A percentile compares a stretch with the other conserved stretches of the same genome.
phyloP scores from a whole-genome alignment of 1,140 invertebrate species.

The Drosophila rhopaloa region DNA sequence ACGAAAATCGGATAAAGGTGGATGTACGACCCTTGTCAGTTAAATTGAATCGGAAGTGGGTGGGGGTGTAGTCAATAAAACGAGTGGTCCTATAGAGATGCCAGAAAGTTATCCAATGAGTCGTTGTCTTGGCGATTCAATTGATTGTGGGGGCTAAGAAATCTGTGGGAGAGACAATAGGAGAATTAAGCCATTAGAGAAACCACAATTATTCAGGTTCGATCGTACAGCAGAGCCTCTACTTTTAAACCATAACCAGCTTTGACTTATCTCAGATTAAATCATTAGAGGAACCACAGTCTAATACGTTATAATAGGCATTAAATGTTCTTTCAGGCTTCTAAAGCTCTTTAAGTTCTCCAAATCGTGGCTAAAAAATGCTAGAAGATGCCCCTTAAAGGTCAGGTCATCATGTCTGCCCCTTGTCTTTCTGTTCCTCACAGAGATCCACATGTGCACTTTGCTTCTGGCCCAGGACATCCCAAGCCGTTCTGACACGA shows the following conservation, averaged over 20 bases:
- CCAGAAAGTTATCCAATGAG: not conserved
- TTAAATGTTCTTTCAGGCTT: too few relatives aligned
- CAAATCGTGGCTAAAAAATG: not conserved
- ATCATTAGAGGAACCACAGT: not conserved
- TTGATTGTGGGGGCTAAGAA: not conserved
- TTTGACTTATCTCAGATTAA: not conserved
- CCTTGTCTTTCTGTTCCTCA: not conserved
- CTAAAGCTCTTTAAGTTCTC: constrained; percentile 7
- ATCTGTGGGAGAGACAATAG: not conserved
- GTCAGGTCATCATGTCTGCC: constrained; percentile 10
- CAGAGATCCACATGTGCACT: constrained; percentile 58
- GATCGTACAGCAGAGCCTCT: not conserved
- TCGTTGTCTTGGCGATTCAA: constrained; percentile 34
- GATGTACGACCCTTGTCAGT: constrained; percentile 55
- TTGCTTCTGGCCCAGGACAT: constrained; percentile 35
- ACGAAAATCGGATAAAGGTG: constrained; percentile 26
- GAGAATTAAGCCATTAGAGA: not conserved
- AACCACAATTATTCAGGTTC: too few relatives aligned
- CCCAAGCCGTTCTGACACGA: constrained; percentile 62
- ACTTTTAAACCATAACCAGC: not conserved
- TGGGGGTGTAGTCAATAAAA: not conserved
- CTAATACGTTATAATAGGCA: not conserved
- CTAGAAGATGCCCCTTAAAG: constrained; percentile 22
- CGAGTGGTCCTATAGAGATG: not conserved
- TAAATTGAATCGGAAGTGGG: constrained; percentile 46